These are phyloP conservation scores for Drosophila mimetica DNA, from an alignment of 2,888 invertebrate genomes.

Conservation along the genomic window DNA sequence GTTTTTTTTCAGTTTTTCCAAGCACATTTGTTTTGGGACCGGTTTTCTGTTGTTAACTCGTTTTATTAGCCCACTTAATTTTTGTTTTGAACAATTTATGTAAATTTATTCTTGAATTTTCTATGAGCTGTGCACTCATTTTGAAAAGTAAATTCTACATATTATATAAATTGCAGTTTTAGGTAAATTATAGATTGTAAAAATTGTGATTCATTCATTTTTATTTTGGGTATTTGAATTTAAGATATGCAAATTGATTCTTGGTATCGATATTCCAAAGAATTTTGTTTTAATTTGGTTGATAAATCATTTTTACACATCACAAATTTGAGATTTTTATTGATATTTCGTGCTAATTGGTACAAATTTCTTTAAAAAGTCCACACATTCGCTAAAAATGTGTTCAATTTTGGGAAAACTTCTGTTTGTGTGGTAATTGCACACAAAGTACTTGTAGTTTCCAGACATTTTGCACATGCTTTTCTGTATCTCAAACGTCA, in stretches of 20 bases:
- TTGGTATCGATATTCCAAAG: not conserved
- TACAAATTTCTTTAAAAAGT: not conserved
- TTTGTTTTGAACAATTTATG: slow-evolving; percentile 35
- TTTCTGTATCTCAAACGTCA: slow-evolving; percentile 31
- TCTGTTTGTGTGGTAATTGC: not conserved
- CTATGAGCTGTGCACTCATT: slow-evolving; percentile 13
- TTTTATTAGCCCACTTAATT: slow-evolving; percentile 40
- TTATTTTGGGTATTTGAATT: slow-evolving; percentile 1
- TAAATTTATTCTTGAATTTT: slow-evolving; percentile 33
- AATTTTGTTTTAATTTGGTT: not conserved
- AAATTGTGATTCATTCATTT: not conserved
- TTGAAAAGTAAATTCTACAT: not conserved
- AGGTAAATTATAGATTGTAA: slow-evolving; percentile 7
- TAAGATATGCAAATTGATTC: slow-evolving; percentile 1
- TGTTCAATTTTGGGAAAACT: not conserved
- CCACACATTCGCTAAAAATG: not conserved
- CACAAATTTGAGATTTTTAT: not conserved
- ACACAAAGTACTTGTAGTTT: not conserved
- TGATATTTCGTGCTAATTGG: slow-evolving; percentile 1
- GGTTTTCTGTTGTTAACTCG: slow-evolving; percentile 43
- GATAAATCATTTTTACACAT: not conserved
- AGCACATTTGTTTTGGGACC: slow-evolving; percentile 29
- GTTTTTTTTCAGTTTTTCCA: slow-evolving; percentile 26
- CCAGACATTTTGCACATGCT: slow-evolving; percentile 29
- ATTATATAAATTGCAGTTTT: not conserved